A percentile compares a stretch with the other conserved stretches of the same genome.
These are phyloP conservation scores for Meleagris gallopavo DNA, from an alignment of 2,113 vertebrate genomes.

Conservation along the genomic window DNA sequence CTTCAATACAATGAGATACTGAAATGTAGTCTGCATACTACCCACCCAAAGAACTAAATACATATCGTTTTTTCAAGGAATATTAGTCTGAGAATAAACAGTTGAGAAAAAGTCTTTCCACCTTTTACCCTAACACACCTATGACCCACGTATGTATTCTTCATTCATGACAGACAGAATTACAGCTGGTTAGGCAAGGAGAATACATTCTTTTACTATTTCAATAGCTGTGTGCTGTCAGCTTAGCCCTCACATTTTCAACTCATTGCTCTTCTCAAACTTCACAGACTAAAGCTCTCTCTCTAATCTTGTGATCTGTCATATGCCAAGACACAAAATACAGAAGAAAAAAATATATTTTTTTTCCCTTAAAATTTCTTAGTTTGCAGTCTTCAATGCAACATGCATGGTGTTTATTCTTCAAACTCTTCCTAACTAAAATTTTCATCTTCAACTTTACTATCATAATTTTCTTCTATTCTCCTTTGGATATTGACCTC, in stretches of 20 bases:
- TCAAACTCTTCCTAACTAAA: not conserved
- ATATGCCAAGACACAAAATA: not conserved
- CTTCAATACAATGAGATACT: not conserved
- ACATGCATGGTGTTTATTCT: not conserved
- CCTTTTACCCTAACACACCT: not conserved
- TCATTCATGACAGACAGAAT: not conserved
- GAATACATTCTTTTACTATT: not conserved
- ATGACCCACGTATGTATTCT: not conserved
- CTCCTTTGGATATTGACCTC: not conserved
- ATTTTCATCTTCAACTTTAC: not conserved
- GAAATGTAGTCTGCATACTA: not conserved
- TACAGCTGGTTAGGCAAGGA: not conserved
- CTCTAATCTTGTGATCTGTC: not conserved
- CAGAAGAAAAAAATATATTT: not conserved
- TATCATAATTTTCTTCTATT: not conserved
- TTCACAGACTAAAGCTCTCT: not conserved
- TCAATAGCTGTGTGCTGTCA: not conserved
- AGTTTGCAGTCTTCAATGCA: not conserved
- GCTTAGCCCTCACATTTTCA: not conserved
- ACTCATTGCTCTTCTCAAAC: not conserved
- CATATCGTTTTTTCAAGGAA: not conserved
- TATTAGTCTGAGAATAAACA: not conserved
- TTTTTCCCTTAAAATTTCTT: not conserved
- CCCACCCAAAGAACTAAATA: not conserved
- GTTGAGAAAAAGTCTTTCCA: not conserved